These are phyloP conservation scores for Aphidius colemani DNA, from an alignment of 2,888 invertebrate genomes.

Conservation along the genomic window DNA sequence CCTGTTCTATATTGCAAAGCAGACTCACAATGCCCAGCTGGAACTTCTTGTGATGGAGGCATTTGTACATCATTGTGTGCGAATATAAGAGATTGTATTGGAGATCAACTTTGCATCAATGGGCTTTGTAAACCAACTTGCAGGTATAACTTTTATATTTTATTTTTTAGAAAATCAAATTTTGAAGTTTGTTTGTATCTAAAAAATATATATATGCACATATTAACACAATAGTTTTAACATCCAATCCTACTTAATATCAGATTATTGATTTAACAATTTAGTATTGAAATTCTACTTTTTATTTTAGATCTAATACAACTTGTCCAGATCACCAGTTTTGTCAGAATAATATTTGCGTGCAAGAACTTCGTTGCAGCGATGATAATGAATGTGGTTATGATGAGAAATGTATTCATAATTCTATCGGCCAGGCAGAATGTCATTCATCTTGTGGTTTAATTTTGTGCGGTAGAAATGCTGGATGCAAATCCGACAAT, in stretches of 20 bases:
- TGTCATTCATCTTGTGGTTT: slow-evolving; percentile 78
- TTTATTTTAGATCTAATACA: slow-evolving; percentile 65
- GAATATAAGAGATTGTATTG: slow-evolving; percentile 81
- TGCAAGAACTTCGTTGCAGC: slow-evolving; percentile 78
- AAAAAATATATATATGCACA: too few species aligned
- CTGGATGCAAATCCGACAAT: slow-evolving; percentile 74
- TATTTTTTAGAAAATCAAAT: too few species aligned
- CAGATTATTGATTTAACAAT: too few species aligned
- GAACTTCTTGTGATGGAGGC: slow-evolving; percentile 82
- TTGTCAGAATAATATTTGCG: slow-evolving; percentile 83
- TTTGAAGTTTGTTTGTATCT: too few species aligned
- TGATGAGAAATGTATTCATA: slow-evolving; percentile 74
- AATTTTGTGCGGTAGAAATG: slow-evolving; percentile 79
- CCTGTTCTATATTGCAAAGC: slow-evolving; percentile 80
- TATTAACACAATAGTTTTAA: too few species aligned
- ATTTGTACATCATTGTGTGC: slow-evolving; percentile 81
- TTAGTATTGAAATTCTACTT: too few species aligned
- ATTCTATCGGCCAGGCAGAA: slow-evolving; percentile 74
- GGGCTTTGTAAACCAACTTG: slow-evolving; percentile 79
- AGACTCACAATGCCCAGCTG: slow-evolving; percentile 81
- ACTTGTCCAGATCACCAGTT: slow-evolving; percentile 86
- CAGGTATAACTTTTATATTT: slow-evolving; percentile 59
- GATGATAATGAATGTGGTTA: slow-evolving; percentile 74
- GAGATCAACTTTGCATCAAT: slow-evolving; percentile 84
- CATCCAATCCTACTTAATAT: too few species aligned